These are phyloP conservation scores for Epinotia nisella DNA, from an alignment of 2,888 invertebrate species.

Conservation along the genomic window DNA sequence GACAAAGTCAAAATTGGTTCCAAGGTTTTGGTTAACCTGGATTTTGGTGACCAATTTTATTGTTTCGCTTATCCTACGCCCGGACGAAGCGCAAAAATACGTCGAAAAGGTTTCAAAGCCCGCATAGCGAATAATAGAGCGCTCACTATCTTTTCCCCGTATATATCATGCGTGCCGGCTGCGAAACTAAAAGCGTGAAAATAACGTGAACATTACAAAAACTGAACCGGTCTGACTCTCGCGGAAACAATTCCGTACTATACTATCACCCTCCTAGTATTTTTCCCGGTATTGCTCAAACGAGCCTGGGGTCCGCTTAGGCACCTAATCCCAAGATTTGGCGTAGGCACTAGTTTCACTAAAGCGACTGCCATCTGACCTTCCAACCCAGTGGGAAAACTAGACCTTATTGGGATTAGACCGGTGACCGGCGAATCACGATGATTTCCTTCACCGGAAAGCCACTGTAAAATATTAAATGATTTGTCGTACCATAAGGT, in stretches of 20 bases:
- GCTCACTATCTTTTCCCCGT: conserved; percentile 20
- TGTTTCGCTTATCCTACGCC: neutral
- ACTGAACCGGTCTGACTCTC: neutral
- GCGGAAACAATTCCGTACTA: neutral
- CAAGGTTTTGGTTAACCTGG: neutral
- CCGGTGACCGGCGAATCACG: too few relatives aligned
- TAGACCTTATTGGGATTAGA: too few relatives aligned
- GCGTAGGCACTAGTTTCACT: too few relatives aligned
- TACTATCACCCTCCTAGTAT: too few relatives aligned
- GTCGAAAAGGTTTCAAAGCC: neutral
- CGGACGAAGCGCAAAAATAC: conserved; percentile 14
- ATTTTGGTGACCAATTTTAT: neutral
- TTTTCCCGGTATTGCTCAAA: too few relatives aligned
- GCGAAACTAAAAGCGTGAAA: conserved; percentile 26
- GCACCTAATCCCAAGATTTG: too few relatives aligned
- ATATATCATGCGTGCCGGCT: conserved; percentile 17
- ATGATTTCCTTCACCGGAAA: too few relatives aligned
- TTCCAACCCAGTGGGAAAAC: too few relatives aligned
- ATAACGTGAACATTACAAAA: conserved; percentile 9
- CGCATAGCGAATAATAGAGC: conserved; percentile 11
- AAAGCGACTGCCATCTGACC: too few relatives aligned
- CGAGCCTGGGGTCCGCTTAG: too few relatives aligned
- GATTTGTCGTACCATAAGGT: too few relatives aligned
- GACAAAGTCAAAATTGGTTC: neutral
- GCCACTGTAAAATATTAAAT: too few relatives aligned